Evolutionary conservation across 2,113 vertebrate genomes (phyloP), one percentile per base, ranked within the genome.

Genomic region (Gavia stellata): DNA sequence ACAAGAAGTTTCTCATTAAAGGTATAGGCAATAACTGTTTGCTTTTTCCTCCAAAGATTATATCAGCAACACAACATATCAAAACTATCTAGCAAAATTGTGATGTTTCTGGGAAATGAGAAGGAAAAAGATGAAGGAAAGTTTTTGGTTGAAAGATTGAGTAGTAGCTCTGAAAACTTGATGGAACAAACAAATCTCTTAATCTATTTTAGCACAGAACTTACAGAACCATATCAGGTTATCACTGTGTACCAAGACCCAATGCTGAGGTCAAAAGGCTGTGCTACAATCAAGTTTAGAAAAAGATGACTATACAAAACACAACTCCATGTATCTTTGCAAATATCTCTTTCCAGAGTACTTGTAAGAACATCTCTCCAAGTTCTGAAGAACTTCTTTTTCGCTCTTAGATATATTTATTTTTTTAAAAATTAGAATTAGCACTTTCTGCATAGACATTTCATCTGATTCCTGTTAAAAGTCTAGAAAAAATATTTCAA

Each of bases 1-100:
- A 81, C 40, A 84, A 77, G 72, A 86, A 86, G 17, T 56, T 93
- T 94, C 68, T 91, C 86, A 61, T 93, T 89, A 94, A 79, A 95
- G 73, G 34, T 91, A 87, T n/a, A 94, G 36, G 38, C 40, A 89
- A 86, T 90, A 90, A 86, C 83, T 24, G 19, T 68, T 88, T 4
- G 2, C 6, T 92, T 73, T 93, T 94, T 65, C 73, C 36, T 94
- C 75, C 49, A 84, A 84, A 95, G 52, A 56, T n/a, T 55, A 26
- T 89, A 53, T 65, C 70, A 75, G 52, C 29, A 87, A 34, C 28
- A 65, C 24, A 89, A 79, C 34, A 53, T 59, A 84, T 29, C 49
- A 72, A 84, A 93, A 79, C 28, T 85, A 66, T 19, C 14, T 45
- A 58, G 36, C 23, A 86, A 86, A 96, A 79, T 17, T 13, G 7